Evolutionary conservation across 2,113 vertebrate species (phyloP).

Genomic region (Varanus komodoensis): DNA sequence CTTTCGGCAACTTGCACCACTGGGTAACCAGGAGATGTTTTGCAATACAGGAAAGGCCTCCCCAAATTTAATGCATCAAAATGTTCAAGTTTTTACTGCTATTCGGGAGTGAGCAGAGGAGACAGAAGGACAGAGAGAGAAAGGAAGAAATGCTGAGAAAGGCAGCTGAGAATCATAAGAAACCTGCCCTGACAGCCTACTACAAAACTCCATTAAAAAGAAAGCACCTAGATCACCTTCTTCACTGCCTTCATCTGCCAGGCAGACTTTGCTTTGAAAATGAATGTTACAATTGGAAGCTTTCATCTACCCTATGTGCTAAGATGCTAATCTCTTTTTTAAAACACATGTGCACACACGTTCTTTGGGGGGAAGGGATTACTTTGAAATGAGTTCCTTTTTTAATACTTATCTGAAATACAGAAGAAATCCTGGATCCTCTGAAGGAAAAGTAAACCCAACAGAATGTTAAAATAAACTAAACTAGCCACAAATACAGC

Average conservation of each 20-base stretch:
- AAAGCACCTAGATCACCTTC: conserved; percentile 20
- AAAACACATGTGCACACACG: neutral
- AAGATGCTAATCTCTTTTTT: neutral
- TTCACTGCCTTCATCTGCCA: neutral
- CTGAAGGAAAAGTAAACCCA: neutral
- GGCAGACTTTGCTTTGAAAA: conserved; percentile 34
- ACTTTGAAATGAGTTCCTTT: conserved; percentile 5
- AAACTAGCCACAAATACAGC: neutral
- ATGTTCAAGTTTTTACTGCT: neutral
- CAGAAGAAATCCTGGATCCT: neutral
- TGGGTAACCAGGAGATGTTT: neutral
- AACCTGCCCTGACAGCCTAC: conserved; percentile 45
- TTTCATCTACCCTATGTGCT: neutral
- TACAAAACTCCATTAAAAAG: conserved; percentile 56
- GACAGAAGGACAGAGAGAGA: conserved; percentile 9
- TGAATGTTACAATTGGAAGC: neutral
- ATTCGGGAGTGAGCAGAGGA: neutral
- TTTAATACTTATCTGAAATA: fast-evolving
- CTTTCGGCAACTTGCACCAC: neutral
- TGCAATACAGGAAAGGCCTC: neutral
- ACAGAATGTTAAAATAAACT: neutral
- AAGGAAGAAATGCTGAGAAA: conserved; percentile 1
- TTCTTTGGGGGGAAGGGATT: conserved; percentile 28
- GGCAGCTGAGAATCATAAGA: conserved; percentile 20
- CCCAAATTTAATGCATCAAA: neutral